Evolutionary conservation across 2,113 vertebrate genomes (phyloP), one percentile per base, ranked within the genome.

Genomic region (Poeciliopsis prolifica): DNA sequence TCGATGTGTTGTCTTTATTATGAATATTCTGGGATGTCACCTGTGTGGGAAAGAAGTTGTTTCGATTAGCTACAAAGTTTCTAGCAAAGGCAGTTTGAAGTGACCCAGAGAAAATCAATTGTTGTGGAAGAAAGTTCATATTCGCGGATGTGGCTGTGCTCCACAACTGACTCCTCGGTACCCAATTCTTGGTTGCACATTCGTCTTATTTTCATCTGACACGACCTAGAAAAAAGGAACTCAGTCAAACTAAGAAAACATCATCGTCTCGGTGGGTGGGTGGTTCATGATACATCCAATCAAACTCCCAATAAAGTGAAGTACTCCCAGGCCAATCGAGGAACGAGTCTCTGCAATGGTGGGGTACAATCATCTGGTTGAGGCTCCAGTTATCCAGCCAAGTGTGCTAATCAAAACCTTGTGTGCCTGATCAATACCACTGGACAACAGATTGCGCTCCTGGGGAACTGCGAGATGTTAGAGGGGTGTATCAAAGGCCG

Each of bases 391-490:
- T 84, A 90, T 90, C 91, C 87, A 84, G 87, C 90, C 91, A 91
- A 92, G 91, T 83, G 93, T 92, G 87, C 90, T 93, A 92, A 93
- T 93, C 93, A 94, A 92, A 92, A 89, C 90, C 86, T 68, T 81
- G 84, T 91, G 81, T 68, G 81, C 63, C 73, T 83, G 92, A 94
- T 95, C 93, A 87, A 94, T 95, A 92, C 85, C 72, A 68, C 84
- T 77, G 84, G 89, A 93, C 92, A 92, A 84, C 91, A 92, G 90
- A 94, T 92, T 92, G 91, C 90, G 90, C 92, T 92, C 90, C 79
- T 65, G 89, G 87, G 92, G 79, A 82, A 80, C 78, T 64, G 77
- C 82, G 79, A 65, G 77, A 89, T 86, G 82, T 78, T 74, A 65
- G 60, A 83, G 75, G 89, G 86, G 86, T 88, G 82, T 87, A 89